Evolutionary conservation across 2,113 vertebrate genomes (phyloP), one percentile per base, ranked within the genome.

Genomic region (Mus spicilegus): DNA sequence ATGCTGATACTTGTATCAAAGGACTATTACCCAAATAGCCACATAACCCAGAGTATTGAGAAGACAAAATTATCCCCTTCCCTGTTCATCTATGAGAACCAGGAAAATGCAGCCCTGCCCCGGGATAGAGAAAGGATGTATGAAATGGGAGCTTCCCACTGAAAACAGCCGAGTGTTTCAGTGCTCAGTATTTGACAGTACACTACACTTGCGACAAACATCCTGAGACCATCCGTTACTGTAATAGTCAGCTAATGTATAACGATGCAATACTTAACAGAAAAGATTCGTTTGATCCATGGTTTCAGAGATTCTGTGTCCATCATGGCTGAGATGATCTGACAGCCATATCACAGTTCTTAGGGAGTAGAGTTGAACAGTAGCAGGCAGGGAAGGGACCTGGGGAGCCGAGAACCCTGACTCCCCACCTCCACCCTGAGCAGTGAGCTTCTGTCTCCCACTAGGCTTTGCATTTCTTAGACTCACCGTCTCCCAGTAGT

Each of bases 41-140:
- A n/a, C 80, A 42, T 84, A 63, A 28, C 42, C n/a, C 22, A 54
- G 54, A 49, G 75, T 36, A 76, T 58, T 28, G 46, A 36, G 1
- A 77, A 22, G 9, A 33, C 39, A 28, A 76, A 33, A 4, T 12
- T 6, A 16, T 33, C 63, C 46, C 10, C 39, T 2, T 70, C 17
- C 65, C 14, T 46, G 17, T 13, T n/a, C 33, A 46, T 9, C 12
- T 65, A 4, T 5, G 39, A 54, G 24, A n/a, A 81, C 6, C 28
- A 49, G 58, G 17, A 49, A 30, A 13, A 0, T 4, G 5, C 4
- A n/a, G 22, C 1, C 12, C 4, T 11, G 7, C 8, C 77, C 22
- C 0, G 13, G 33, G 4, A 67, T 13, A 86, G 42, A 69, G 2
- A 39, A 22, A 58, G 19, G 2, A 9, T 39, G 10, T 3, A 2